Evolutionary conservation across 2,888 invertebrate genomes (phyloP), one percentile per base, ranked within the genome.

Genomic region (Xestia ashworthii): DNA sequence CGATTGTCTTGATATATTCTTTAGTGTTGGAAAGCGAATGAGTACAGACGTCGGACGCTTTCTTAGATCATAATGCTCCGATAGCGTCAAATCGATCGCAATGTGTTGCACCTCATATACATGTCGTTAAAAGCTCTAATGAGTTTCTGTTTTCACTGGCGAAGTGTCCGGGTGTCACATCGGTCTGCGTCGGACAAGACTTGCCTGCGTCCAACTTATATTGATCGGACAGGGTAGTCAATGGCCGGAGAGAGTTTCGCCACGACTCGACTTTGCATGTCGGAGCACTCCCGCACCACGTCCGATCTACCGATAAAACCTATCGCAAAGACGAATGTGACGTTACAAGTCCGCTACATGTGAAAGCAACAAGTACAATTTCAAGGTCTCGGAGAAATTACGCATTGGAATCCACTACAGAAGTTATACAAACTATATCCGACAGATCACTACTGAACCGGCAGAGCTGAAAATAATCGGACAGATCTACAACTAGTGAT

Each of bases 361-460:
- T 93, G 95, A 96, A 95, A 96, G 96, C 92, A 91, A 91, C 94
- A 94, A 94, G 94, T 95, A 95, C 92, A 91, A 92, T 91, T 93
- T 90, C 91, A 92, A 93, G 90, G 91, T 89, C 88, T 81, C 77
- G 86, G 91, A 91, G 92, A 93, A 94, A 94, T 92, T 91, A 90
- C 82, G 86, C 87, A 87, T 88, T 81, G 85, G 89, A 91, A 89
- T 91, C 82, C 84, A 88, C 83, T 76, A 84, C 82, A 80, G 76
- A 79, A 78, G 76, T 83, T 84, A 81, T 76, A 78, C 86, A 84
- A 84, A 87, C 78, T 79, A 83, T 80, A 80, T 80, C 76, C 72
- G 85, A 86, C 89, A 84, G 79, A 79, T 78, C 41, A 67, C 78
- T 78, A 82, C 78, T 78, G 78, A 79, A 41, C 89, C 88, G 89